Percentiles rank a stretch among this genome's conserved stretches.
Conservation (phyloP, 2,113 vertebrate genomes). For the Dicrurus megarhynchus region DNA sequence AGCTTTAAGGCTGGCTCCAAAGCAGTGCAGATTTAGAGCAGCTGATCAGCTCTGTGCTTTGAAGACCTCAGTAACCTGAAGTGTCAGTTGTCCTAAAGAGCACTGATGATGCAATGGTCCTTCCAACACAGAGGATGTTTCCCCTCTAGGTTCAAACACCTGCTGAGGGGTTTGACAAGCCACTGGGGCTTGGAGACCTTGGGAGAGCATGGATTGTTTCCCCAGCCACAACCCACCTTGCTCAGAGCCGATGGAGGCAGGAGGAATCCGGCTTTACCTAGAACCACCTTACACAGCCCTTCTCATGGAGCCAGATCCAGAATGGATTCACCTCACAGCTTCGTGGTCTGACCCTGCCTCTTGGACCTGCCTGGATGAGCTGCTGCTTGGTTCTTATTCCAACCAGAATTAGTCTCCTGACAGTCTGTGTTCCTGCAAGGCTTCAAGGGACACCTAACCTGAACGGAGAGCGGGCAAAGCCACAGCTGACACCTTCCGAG, state of each 20-base stretch:
- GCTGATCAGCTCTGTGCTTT: background rate
- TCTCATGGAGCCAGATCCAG: background rate
- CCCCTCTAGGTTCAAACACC: background rate
- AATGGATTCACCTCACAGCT: accelerated
- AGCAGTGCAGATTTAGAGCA: background rate
- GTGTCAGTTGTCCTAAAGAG: background rate
- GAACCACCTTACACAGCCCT: background rate
- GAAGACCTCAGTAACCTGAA: background rate
- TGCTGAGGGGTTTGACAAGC: background rate
- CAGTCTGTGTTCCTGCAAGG: background rate
- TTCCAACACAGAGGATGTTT: background rate
- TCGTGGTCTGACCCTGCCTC: accelerated
- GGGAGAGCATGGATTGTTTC: background rate
- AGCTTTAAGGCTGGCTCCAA: background rate
- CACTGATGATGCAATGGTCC: no score
- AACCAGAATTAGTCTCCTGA: background rate
- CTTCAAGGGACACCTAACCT: background rate
- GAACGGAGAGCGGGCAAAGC: accelerated
- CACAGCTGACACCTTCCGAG: background rate
- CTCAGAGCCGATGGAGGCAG: background rate
- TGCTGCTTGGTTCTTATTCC: accelerated
- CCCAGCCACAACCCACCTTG: background rate
- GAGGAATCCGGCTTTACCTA: background rate
- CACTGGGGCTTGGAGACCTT: background rate
- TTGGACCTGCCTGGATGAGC: background rate